Evolutionary conservation across 1,140 invertebrate species (phyloP).

Genomic region (Anastatus disparis): DNA sequence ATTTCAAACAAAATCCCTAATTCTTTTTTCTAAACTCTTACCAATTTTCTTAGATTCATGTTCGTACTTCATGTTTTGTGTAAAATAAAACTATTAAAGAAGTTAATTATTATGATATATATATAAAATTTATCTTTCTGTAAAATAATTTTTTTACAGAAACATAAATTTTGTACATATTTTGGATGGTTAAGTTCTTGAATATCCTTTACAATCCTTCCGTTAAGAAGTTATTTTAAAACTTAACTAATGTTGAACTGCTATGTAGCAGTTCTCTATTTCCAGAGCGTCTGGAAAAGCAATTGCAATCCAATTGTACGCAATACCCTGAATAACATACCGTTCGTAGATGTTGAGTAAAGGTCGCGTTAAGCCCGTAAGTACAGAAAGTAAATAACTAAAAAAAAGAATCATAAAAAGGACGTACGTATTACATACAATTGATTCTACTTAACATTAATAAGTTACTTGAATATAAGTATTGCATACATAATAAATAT

Average conservation of each 20-base stretch:
- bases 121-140: background rate
- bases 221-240: slow-evolving; percentile 35
- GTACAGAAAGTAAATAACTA: slow-evolving; percentile 59
- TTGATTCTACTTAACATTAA: slow-evolving; percentile 61
- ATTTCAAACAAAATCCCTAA: background rate
- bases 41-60: slow-evolving; percentile 18
- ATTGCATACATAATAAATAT: slow-evolving; percentile 37
- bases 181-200: slow-evolving; percentile 11
- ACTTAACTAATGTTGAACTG: slow-evolving; percentile 61
- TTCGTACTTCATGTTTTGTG: slow-evolving; percentile 23
- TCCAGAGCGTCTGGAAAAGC: slow-evolving; percentile 68
- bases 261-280: slow-evolving; percentile 61
- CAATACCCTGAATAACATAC: slow-evolving; percentile 67
- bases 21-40: slow-evolving; percentile 10
- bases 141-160: background rate
- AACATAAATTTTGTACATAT: background rate
- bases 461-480: slow-evolving; percentile 56
- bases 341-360: slow-evolving; percentile 57
- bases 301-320: slow-evolving; percentile 66
- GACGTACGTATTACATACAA: slow-evolving; percentile 65
- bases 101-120: background rate
- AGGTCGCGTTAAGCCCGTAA: slow-evolving; percentile 64
- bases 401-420: slow-evolving; percentile 48
- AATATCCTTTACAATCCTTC: slow-evolving; percentile 26
- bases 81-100: slow-evolving; percentile 23